phyloP scores from a whole-genome alignment of 64 coral and sea anemone species.

The Exaiptasia diaphana region DNA sequence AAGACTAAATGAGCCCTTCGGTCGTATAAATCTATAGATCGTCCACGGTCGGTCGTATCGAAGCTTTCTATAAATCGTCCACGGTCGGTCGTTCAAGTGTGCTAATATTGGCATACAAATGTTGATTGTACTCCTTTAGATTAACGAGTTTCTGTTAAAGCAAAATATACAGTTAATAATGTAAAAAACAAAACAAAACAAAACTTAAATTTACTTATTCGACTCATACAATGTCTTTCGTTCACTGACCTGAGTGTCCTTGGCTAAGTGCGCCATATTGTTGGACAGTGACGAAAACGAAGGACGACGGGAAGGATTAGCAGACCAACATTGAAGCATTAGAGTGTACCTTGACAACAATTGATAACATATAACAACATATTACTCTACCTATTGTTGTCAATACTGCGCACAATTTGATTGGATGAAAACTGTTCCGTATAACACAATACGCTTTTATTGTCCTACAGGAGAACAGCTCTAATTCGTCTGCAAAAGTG shows the following conservation, averaged over 20 bases:
- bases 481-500: not conserved
- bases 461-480: not conserved
- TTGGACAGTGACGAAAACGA: not conserved
- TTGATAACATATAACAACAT: not conserved
- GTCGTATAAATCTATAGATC: no score
- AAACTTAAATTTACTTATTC: not conserved
- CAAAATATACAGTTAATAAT: no score
- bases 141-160: not conserved
- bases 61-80: no score
- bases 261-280: not conserved
- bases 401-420: not conserved
- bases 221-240: not conserved
- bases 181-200: not conserved
- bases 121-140: not conserved
- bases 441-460: not conserved
- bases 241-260: not conserved
- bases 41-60: no score
- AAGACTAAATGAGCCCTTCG: no score
- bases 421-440: not conserved
- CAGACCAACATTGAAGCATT: not conserved
- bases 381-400: not conserved
- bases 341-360: not conserved
- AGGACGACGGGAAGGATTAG: not conserved
- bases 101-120: not conserved
- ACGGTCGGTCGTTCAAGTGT: no score